Evolutionary conservation across 1,140 invertebrate species (phyloP), one percentile per base, ranked within the genome.

Genomic region (Drosophila biarmipes): DNA sequence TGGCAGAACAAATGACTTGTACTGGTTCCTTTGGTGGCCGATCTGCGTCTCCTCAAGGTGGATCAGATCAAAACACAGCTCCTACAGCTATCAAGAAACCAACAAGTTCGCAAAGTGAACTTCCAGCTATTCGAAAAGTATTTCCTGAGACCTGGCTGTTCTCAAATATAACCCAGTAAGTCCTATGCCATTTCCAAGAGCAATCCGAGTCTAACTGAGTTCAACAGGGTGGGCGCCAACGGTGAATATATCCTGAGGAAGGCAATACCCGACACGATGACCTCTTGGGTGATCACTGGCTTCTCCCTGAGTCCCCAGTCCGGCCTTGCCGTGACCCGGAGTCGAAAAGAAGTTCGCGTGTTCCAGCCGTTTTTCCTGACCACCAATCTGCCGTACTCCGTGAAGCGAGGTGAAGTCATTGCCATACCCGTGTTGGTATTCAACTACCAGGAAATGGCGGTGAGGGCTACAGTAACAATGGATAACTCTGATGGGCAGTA

Each of bases 281-380:
- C 97, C 0, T 97, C 97, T 1, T 99, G 98, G 98, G 94, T 97
- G 19, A 94, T 99, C 0, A 97, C 96, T 38, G 98, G 97, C 1
- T 99, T 99, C 91, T 97, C 98, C 1, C 93, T 99, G 38, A 97
- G 98, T 92, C 93, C 96, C 0, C 92, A 96, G 10, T 92, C 95
- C 55, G 98, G 98, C 17, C 93, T 99, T 1, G 98, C 97, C 4
- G 93, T 99, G 4, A 95, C 97, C 10, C 92, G 95, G 40, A 86
- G 93, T 67, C 93, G 95, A n/a, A 94, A 94, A 73, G 96, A 96
- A 94, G 91, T 99, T 27, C 95, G 94, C 84, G 96, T 98, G 0
- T 97, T 97, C 85, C 95, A 97, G 78, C 96, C 96, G 7, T 98
- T 99, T 92, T 98, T 98, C 85, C 93, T 98, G 15, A 95, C 95